Base-by-base conservation (phyloP, 2,888 invertebrate species). In the Matsumyia berberina region DNA sequence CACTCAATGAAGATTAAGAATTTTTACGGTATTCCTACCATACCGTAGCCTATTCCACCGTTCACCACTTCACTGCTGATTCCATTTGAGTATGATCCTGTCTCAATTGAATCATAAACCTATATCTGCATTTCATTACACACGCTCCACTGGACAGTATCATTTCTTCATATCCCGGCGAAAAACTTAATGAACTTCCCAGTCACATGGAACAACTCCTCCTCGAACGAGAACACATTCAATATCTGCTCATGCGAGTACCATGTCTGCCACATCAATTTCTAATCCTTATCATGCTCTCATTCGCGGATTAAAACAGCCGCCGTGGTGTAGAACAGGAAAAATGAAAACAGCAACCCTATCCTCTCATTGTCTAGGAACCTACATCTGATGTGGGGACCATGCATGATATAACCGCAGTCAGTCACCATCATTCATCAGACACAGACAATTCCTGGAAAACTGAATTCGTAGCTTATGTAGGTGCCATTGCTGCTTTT, bases 231-330 rank as follows among this genome's bases (percentile, higher is more conserved):
- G 33, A 49, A 76, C n/a, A 66, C 15, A 69, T 77, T 70, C 31
- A 58, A 74, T 69, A 74, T 24, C 67, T 62, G 74, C 62, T 80
- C 78, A 73, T 69, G 37, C 72, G 67, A 83, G 78, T 72, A 55
- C 78, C 78, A 83, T 74, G 73, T 83, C 83, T 83, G 62, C 78
- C 62, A 72, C 78, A 69, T 78, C 78, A 64, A 64, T 64, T 83
- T 35, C 78, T 78, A 83, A 83, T 83, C 78, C 83, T 74, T 58
- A 57, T 73, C 67, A 64, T 78, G 62, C 78, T 78, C 78, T 73
- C 78, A 62, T 83, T 78, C 73, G 49, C 73, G 73, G 73, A 78
- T 77, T 72, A 67, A 67, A 72, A 73, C 55, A 64, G 39, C 35
- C 37, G 62, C 44, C 37, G 15, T 33, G n/a, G 24, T 66, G 44